phyloP scores from a whole-genome alignment of 1,140 invertebrate genomes.

The Sarcophaga bullata region DNA sequence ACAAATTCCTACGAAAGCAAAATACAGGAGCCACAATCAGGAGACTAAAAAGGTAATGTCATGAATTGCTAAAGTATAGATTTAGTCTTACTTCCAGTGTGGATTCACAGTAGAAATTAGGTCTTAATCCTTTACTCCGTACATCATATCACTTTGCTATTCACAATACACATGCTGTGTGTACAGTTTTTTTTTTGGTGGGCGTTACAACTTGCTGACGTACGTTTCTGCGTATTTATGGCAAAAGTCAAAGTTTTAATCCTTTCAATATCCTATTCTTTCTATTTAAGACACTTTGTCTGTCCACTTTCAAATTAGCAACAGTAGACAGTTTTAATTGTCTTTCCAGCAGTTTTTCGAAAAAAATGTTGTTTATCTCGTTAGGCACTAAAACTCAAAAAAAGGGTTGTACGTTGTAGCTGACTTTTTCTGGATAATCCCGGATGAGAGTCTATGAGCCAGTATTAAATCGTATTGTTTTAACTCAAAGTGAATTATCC shows the following conservation, averaged over 20 bases:
- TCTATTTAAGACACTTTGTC: too few species aligned
- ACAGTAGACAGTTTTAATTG: slow-evolving; percentile 53
- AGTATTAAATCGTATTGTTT: slow-evolving; percentile 35
- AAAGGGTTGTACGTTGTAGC: slow-evolving; percentile 46
- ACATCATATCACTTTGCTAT: slow-evolving; percentile 49
- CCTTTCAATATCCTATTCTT: slow-evolving; percentile 44
- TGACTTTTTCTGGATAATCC: slow-evolving; percentile 62
- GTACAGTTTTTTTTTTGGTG: slow-evolving; percentile 30
- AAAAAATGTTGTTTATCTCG: background rate
- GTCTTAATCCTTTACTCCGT: slow-evolving; percentile 43
- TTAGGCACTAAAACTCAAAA: slow-evolving; percentile 7
- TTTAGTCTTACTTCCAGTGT: background rate
- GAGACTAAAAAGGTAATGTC: background rate
- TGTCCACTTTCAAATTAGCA: slow-evolving; percentile 56
- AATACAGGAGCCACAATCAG: background rate
- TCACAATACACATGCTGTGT: slow-evolving; percentile 41
- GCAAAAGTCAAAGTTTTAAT: slow-evolving; percentile 44
- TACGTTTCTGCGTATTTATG: slow-evolving; percentile 44
- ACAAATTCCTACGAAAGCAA: background rate
- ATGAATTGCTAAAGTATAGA: background rate
- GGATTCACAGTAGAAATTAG: background rate
- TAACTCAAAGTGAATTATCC: background rate
- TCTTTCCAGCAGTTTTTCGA: background rate
- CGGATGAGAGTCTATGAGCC: slow-evolving; percentile 21
- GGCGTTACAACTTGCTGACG: slow-evolving; percentile 52